Evolutionary conservation across 2,797 vertebrate species (phyloP), one percentile per base, ranked within the genome.

Genomic region (Trachurus trachurus): DNA sequence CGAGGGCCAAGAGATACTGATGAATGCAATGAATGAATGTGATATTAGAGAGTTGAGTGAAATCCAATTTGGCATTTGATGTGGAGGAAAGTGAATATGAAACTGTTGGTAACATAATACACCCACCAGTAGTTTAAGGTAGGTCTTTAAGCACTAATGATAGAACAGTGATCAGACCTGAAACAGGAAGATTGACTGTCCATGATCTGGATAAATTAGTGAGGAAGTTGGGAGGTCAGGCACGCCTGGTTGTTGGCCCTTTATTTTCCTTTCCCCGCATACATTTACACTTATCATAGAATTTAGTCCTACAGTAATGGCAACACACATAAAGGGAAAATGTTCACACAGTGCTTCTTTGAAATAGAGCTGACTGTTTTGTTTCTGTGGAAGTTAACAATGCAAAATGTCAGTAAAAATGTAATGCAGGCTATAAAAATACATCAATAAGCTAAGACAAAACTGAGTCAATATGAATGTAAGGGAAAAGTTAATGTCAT

Each of bases 401-500:
- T 37, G 26, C 12, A 76, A 63, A 44, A 52, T 39, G 34, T 76
- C 53, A 66, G 56, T 49, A 44, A 5, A 82, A 80, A 84, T 80
- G 57, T 60, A 63, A 86, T 58, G 47, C 57, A 61, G 47, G 64
- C 53, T 68, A 84, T 85, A 84, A 86, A 88, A 78, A 66, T 21
- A 50, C n/a, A 74, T 76, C 74, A 71, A 77, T 85, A 69, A 80
- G 39, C 62, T 50, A 39, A 84, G 58, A 73, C 54, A 82, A 83
- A 82, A 66, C 50, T 67, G 52, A 81, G 65, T 66, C 71, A 74
- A 29, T 82, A 53, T 76, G 49, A 75, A 58, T 50, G 58, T 52
- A 62, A 72, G 52, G 59, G 63, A 62, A 74, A 85, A 66, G 57
- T 59, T 71, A 73, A 84, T 81, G 79, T 9, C 59, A 73, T 72